These are phyloP conservation scores for Scaptomyza flava DNA, from an alignment of 2,888 invertebrate genomes.

Conservation along the genomic window DNA sequence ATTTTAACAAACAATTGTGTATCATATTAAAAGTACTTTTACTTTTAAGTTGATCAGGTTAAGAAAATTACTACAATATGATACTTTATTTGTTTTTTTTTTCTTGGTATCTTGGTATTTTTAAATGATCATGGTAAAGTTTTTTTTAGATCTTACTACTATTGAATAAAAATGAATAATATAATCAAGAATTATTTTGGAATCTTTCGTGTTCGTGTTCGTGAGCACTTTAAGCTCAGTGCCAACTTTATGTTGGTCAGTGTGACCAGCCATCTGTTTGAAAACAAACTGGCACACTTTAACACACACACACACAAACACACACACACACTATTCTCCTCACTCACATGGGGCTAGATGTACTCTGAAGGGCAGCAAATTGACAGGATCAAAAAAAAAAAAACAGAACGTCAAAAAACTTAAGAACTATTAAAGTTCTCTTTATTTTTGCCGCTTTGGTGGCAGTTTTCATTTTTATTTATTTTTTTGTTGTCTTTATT, in stretches of 20 bases:
- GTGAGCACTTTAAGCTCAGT: background rate
- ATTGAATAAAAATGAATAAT: no score
- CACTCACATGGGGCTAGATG: conserved; percentile 42
- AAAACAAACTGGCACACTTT: background rate
- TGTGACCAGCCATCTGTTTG: conserved; percentile 21
- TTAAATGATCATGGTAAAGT: no score
- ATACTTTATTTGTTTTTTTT: no score
- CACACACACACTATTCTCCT: conserved; percentile 12
- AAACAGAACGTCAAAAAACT: conserved; percentile 65
- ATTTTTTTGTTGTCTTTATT: conserved; percentile 27
- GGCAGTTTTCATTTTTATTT: conserved; percentile 27
- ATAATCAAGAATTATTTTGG: no score
- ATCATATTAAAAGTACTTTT: background rate
- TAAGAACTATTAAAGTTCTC: conserved; percentile 74
- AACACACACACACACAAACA: conserved; percentile 5
- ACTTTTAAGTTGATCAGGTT: background rate
- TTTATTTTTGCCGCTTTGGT: conserved; percentile 45
- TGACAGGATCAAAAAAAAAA: conserved; percentile 65
- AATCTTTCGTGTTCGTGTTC: background rate
- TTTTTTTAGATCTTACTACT: no score
- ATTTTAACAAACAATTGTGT: no score
- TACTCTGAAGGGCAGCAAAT: conserved; percentile 59
- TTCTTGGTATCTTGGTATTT: no score
- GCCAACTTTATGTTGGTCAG: conserved; percentile 17
- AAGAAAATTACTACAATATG: background rate